Evolutionary conservation across 92 coral and sea anemone genomes (phyloP).

Genomic region (Blastomussa wellsi): DNA sequence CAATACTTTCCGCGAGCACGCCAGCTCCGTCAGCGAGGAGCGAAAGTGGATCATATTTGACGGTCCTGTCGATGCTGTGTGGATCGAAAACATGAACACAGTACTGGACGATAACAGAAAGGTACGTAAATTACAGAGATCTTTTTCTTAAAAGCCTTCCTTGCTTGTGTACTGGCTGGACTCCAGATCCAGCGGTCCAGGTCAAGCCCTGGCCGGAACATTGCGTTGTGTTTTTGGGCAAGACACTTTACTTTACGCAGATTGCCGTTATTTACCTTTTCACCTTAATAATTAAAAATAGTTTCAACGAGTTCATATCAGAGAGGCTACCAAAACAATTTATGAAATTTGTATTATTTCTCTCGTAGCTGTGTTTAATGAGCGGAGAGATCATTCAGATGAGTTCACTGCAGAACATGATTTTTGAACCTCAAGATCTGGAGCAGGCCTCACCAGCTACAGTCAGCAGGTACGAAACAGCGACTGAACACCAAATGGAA

Average conservation of each 20-base stretch:
- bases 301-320: too few species aligned
- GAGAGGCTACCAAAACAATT: background rate
- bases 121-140: background rate
- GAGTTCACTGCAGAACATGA: slow-evolving; percentile 94
- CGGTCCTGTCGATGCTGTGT: slow-evolving; percentile 98
- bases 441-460: slow-evolving; percentile 99
- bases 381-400: slow-evolving; percentile 99
- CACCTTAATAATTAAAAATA: too few species aligned
- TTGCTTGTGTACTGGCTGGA: too few species aligned
- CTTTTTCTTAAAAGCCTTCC: background rate
- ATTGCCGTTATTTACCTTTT: too few species aligned
- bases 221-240: too few species aligned
- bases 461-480: slow-evolving; percentile 80
- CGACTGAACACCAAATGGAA: background rate
- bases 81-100: slow-evolving; percentile 99
- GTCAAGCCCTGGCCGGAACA: too few species aligned
- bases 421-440: slow-evolving; percentile 94
- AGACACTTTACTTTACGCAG: too few species aligned
- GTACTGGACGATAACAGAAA: slow-evolving; percentile 90
- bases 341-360: background rate
- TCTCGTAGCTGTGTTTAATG: slow-evolving; percentile 87
- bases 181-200: too few species aligned
- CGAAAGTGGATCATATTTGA: slow-evolving; percentile 98
- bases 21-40: slow-evolving; percentile 77
- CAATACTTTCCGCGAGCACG: slow-evolving; percentile 96